Base-by-base conservation (phyloP, 2,797 vertebrate species). In the Cyclopterus lumpus region DNA sequence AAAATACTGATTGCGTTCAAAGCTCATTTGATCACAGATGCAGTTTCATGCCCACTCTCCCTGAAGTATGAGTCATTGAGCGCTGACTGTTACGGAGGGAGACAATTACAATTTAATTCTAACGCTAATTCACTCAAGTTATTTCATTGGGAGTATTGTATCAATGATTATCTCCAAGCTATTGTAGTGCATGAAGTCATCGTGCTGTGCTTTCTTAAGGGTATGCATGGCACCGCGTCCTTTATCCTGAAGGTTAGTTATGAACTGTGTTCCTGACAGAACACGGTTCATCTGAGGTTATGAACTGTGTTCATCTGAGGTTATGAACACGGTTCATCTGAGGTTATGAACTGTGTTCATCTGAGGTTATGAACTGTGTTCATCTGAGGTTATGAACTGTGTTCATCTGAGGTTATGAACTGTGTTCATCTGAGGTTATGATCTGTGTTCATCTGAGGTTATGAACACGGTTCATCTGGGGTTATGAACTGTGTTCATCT, bases 21-120 rank as follows among this genome's bases (percentile, higher is more conserved):
- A 64, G 15, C 42, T 51, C 18, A 67, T 77, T 68, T 73, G 51
- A 77, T 81, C 55, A 65, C 53, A 74, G 51, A 53, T 54, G n/a
- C n/a, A 63, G 46, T 75, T 81, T 76, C 64, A 80, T 69, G 26
- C 34, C 22, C 62, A 36, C 42, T 60, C 69, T 62, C 42, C 72
- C 53, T 71, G 24, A 66, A 66, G 40, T 54, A 34, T 65, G 65
- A 84, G 46, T 59, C 59, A 75, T 1, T 73, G 18, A 71, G 44
- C 10, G 12, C 20, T 36, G 49, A 44, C 69, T 72, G 26, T 76
- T 58, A 76, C 32, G n/a, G 20, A 76, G 57, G 62, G 32, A 77
- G 34, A 75, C 28, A 61, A 81, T 84, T 75, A 73, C 84, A 77
- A 68, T 65, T 48, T 59, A 57, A 77, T 75, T 24, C 44, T 14